Conservation (phyloP, 2,797 vertebrate genomes). For the Peromyscus eremicus region DNA sequence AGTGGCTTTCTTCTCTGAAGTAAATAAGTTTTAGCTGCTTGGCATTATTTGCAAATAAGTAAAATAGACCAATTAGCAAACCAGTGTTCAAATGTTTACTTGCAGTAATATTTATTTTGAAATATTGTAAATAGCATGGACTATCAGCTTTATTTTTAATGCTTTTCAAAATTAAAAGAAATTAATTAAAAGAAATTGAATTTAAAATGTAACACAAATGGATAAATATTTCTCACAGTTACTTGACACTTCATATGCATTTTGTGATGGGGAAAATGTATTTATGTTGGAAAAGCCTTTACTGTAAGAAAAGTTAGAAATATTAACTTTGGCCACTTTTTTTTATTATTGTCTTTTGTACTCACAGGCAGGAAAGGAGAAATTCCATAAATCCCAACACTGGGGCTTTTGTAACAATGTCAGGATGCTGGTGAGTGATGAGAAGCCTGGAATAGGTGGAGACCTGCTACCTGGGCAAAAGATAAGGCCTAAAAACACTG, state of each 20-base stretch:
- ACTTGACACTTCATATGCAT: slow-evolving; percentile 47
- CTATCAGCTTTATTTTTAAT: slow-evolving; percentile 58
- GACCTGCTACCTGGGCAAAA: slow-evolving; percentile 89
- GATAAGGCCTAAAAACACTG: slow-evolving; percentile 86
- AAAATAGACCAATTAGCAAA: slow-evolving; percentile 67
- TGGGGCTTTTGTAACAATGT: slow-evolving; percentile 91
- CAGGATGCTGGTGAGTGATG: slow-evolving; percentile 88
- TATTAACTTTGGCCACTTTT: slow-evolving; percentile 51
- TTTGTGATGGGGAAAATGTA: slow-evolving; percentile 57
- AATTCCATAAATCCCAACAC: slow-evolving; percentile 95
- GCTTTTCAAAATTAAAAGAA: slow-evolving; percentile 66
- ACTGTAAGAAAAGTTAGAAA: slow-evolving; percentile 15
- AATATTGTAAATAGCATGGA: slow-evolving; percentile 60
- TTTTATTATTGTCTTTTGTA: slow-evolving; percentile 34
- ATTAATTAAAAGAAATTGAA: slow-evolving; percentile 59
- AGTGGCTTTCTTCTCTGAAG: slow-evolving; percentile 56
- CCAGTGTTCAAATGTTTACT: slow-evolving; percentile 73
- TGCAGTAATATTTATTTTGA: slow-evolving; percentile 67
- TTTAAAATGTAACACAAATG: slow-evolving; percentile 53
- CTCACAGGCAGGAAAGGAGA: slow-evolving; percentile 91
- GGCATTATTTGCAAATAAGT: slow-evolving; percentile 68
- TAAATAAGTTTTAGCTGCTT: not conserved
- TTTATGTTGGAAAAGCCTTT: slow-evolving; percentile 41
- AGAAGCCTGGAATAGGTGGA: slow-evolving; percentile 93
- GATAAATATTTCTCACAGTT: slow-evolving; percentile 49